Base-by-base conservation (phyloP, 2,113 vertebrate species). In the Rostratula benghalensis region DNA sequence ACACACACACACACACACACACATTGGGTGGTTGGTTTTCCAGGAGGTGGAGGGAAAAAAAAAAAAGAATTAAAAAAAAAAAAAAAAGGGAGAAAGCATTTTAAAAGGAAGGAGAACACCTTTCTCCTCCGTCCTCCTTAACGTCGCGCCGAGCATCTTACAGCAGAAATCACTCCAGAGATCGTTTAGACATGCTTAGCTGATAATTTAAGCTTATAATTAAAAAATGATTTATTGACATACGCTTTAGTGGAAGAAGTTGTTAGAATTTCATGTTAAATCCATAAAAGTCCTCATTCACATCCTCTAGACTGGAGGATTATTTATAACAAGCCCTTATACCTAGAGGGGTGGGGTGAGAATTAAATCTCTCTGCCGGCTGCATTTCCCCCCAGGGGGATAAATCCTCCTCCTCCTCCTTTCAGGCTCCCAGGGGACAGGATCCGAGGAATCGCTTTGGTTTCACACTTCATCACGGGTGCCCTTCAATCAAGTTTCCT, bases 151-250 rank as follows among this genome's bases (percentile, higher is more conserved):
- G 82, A 80, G 73, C 25, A 13, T 68, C 75, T 54, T 31, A 13
- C 14, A 43, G 43, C 77, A 95, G 88, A 59, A 94, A 78, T 53
- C 94, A 67, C 95, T 88, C 76, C 90, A 74, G 96, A 95, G 90
- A 93, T 92, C 83, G 24, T 96, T 96, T 71, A 94, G 69, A 57
- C 3, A 8, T 61, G 92, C 95, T 96, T 33, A 87, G 92, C 80
- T 89, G 95, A 82, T 94, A 94, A 96, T 95, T 96, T 89, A 60
- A 89, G 86, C 43, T 95, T 83, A 89, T 96, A 97, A 97, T 97
- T 96, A 96, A 96, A 96, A 96, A 96, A 93, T 93, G 90, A 97
- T 95, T 96, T 97, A 96, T 97, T 97, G 95, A 94, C 95, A 89
- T 24, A 60, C 83, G 93, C 83, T 90, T 95, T 68, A 89, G 92